Evolutionary conservation across 2,797 vertebrate genomes (phyloP), one percentile per base, ranked within the genome.

Genomic region (Hapalemur alaotrensis): DNA sequence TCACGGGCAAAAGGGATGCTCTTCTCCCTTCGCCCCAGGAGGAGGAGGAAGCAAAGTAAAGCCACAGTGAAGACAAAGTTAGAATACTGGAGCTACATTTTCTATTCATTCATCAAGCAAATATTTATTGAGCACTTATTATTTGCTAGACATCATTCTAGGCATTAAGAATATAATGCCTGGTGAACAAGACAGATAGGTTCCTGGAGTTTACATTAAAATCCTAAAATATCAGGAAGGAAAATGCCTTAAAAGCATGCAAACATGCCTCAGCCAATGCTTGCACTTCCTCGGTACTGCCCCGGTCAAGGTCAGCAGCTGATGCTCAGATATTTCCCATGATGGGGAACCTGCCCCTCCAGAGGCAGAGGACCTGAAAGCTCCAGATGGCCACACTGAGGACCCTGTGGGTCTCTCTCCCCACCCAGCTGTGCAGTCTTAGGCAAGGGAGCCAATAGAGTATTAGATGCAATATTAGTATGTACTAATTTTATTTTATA

Each of bases 31-130:
- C 2, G 15, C 57, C 59, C 50, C 46, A 20, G 38, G 70, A 22
- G 65, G 50, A 92, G 11, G 7, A 35, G 35, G 25, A 65, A 87
- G 20, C n/a, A 48, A 30, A 85, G 80, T 14, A 13, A 59, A 43
- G 43, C 28, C 41, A 32, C 6, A 0, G 15, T 11, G 54, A 89
- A 78, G 63, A 69, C 54, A 46, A 50, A 32, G 11, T 52, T 54
- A 61, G 46, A 79, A 86, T 32, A 83, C 20, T 67, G 7, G 9
- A 70, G 38, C 32, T 67, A 50, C 22, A 12, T 65, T 79, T 84
- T 22, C 85, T 43, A n/a, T 48, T 63, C 79, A 57, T 32, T 89
- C 73, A 75, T 61, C 80, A 93, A 54, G 63, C 50, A 93, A 89
- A 50, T 52, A 72, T 73, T 90, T 82, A 81, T 11, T 20, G 23